Base-by-base conservation (phyloP, 2,888 invertebrate species). In the Deilephila porcellus region DNA sequence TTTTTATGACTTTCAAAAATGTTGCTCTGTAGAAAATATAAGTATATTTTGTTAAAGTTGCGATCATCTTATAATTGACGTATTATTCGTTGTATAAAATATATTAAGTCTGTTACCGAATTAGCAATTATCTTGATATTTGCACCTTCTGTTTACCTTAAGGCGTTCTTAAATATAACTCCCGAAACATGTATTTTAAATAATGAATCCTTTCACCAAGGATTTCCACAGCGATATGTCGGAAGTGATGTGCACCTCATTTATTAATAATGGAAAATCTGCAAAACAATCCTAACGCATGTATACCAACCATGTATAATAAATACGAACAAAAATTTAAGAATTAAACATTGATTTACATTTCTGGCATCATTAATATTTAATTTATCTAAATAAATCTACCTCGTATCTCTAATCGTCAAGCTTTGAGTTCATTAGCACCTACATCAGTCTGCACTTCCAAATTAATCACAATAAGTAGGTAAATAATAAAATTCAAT, bases 401-500 rank as follows among this genome's bases (percentile, higher is more conserved):
- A 19, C n/a, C 17, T 20, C 11, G 52, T 67, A 45, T 67, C 25
- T 3, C 25, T 59, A 67, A 63, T n/a, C 32, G 29, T 52, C 62
- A 37, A 67, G 17, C 52, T 25, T 67, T 20, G 20, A 67, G 25
- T 52, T 25, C 45, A 17, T 67, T 17, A 8, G 63, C n/a, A 34
- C 34, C 63, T 37, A 63, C 34, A 63, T n/a, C 63, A 62, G 29
- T 34, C n/a, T 29, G 72, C 72, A 67, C 67, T 73, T 73, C 59
- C 29, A 73, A 73, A 73, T 59, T 73, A 73, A 73, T 74, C 67
- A 62, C 70, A 53, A 70, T 45, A 74, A 60, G 72, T 71, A 74
- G 52, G 70, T 56, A 72, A 53, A 59, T 64, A 79, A 79, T 74
- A 82, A 80, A n/a, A 81, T 77, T 81, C 80, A 80, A 82, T 81